Evolutionary conservation across 2,888 invertebrate genomes (phyloP).

Genomic region (Zaprionus lineosus): DNA sequence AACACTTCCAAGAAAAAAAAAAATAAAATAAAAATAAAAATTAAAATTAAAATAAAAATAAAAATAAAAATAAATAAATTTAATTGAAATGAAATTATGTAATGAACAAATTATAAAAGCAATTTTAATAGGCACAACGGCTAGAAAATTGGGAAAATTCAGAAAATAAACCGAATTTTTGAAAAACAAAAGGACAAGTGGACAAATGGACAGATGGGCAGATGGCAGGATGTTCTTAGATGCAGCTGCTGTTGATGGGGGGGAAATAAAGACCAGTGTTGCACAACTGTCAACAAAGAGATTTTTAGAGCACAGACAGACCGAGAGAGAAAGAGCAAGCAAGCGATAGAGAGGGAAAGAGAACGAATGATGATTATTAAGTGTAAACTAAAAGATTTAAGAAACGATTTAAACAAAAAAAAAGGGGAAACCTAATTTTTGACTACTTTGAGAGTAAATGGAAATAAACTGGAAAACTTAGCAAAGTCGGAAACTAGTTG

Average conservation of each 20-base stretch:
- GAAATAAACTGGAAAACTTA: slow-evolving; percentile 19
- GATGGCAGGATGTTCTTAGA: slow-evolving; percentile 22
- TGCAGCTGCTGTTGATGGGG: slow-evolving; percentile 30
- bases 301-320: too few relatives aligned
- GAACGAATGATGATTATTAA: too few relatives aligned
- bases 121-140: slow-evolving; percentile 52
- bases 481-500: slow-evolving; percentile 35
- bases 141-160: slow-evolving; percentile 30
- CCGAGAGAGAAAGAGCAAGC: too few relatives aligned
- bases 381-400: too few relatives aligned
- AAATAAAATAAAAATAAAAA: slow-evolving; percentile 52
- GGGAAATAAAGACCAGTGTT: slow-evolving; percentile 28
- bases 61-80: slow-evolving; percentile 8
- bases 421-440: slow-evolving; percentile 27
- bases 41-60: slow-evolving; percentile 8
- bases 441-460: slow-evolving; percentile 16
- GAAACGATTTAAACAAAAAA: slow-evolving; percentile 1
- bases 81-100: slow-evolving; percentile 24
- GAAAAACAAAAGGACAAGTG: slow-evolving; percentile 43
- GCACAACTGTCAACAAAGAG: slow-evolving; percentile 20
- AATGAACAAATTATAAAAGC: slow-evolving; percentile 20
- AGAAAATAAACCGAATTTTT: slow-evolving; percentile 61
- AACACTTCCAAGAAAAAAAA: slow-evolving; percentile 77
- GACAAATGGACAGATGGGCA: slow-evolving; percentile 10
- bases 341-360: too few relatives aligned